phyloP scores from a whole-genome alignment of 2,797 vertebrate species.

The Xiphophorus birchmanni region DNA sequence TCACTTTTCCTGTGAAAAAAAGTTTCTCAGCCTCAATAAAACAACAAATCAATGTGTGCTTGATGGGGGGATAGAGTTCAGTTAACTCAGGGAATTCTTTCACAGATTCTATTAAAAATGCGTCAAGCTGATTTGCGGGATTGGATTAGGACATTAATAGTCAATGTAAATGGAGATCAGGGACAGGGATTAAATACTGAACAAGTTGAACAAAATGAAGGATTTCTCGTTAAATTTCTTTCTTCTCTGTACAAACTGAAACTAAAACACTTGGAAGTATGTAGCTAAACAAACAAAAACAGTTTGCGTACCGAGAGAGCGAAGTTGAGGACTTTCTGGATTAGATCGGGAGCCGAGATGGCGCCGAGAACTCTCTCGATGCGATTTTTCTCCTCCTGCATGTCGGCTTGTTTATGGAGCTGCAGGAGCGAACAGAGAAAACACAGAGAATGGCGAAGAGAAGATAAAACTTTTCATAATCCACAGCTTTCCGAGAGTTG shows the following conservation, averaged over 20 bases:
- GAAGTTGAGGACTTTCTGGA: conserved; percentile 96
- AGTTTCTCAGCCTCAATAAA: not conserved
- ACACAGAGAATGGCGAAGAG: not conserved
- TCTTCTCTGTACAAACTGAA: not conserved
- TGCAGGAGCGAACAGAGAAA: conserved; percentile 78
- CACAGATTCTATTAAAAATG: not conserved
- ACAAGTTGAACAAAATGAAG: not conserved
- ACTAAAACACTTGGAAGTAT: not conserved
- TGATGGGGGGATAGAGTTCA: not conserved
- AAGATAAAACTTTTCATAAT: not conserved
- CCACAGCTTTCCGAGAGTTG: no score
- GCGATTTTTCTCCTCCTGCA: conserved; percentile 98
- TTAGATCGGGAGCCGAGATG: conserved; percentile 92
- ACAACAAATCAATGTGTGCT: not conserved
- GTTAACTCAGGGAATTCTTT: not conserved
- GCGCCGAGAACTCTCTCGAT: conserved; percentile 96
- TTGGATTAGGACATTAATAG: not conserved
- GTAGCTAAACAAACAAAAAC: fast-evolving
- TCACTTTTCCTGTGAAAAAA: not conserved
- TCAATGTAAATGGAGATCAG: not conserved
- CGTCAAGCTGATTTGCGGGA: not conserved
- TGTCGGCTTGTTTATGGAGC: conserved; percentile 98
- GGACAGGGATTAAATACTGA: not conserved
- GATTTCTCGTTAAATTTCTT: not conserved
- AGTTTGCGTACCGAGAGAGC: conserved; percentile 89